Evolutionary conservation across 2,113 vertebrate genomes (phyloP).

Genomic region (Collichthys lucidus): DNA sequence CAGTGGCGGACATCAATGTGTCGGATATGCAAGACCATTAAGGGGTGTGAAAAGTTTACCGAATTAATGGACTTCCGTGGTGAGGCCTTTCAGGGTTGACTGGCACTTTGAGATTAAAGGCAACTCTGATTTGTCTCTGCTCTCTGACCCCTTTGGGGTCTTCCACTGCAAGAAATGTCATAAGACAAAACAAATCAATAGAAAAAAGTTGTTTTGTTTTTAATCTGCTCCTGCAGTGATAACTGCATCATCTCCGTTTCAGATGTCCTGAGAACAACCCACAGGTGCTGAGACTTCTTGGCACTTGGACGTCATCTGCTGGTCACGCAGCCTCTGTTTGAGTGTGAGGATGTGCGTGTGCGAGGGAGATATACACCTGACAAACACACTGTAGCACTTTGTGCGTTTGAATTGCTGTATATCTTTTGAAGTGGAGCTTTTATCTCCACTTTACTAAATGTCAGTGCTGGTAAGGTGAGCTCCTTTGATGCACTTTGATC

Average conservation of each 20-base stretch:
- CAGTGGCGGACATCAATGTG: constrained; percentile 81
- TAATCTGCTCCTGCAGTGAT: not conserved
- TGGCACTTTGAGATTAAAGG: constrained; percentile 84
- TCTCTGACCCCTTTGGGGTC: constrained; percentile 65
- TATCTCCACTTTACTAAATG: constrained; percentile 80
- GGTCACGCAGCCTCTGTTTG: constrained; percentile 43
- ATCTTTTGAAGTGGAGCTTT: constrained; percentile 80
- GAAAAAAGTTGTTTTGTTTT: no score
- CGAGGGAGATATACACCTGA: constrained; percentile 55
- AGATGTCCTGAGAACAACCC: not conserved
- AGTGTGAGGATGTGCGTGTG: not conserved
- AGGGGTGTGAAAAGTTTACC: constrained; percentile 82
- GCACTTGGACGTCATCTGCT: constrained; percentile 75
- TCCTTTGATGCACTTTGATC: constrained; percentile 78
- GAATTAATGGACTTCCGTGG: constrained; percentile 84
- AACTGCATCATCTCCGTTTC: not conserved
- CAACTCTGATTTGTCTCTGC: constrained; percentile 63
- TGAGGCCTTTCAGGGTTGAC: constrained; percentile 78
- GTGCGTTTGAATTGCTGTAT: constrained; percentile 68
- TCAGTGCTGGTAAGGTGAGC: constrained; percentile 71
- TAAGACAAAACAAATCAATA: not conserved
- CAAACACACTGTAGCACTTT: constrained; percentile 63
- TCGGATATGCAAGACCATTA: constrained; percentile 79
- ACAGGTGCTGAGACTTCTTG: constrained; percentile 38
- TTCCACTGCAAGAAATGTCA: constrained; percentile 14